Percentiles rank a stretch among this genome's conserved stretches.
These are phyloP conservation scores for Euplexia lucipara DNA, from an alignment of 2,888 invertebrate species.

Conservation along the genomic window DNA sequence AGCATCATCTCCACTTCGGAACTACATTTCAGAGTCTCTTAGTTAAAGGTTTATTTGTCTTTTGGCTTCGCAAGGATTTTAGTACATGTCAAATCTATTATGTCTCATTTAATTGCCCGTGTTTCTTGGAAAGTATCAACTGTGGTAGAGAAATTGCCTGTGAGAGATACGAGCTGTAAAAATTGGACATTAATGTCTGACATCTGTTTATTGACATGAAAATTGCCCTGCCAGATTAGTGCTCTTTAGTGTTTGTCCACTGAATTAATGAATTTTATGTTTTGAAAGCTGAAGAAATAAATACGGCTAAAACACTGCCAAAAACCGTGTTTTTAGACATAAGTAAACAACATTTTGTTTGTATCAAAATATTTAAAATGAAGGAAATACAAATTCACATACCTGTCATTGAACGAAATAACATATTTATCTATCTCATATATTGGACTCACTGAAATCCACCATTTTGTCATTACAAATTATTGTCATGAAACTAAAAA, in stretches of 20 bases:
- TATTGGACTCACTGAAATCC: constrained; percentile 12
- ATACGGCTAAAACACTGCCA: constrained; percentile 4
- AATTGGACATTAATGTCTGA: constrained; percentile 76
- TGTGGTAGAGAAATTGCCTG: constrained; percentile 79
- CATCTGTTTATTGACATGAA: constrained; percentile 66
- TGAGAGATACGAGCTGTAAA: constrained; percentile 67
- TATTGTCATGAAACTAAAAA: constrained; percentile 48
- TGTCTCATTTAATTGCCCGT: constrained; percentile 60
- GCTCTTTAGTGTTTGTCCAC: constrained; percentile 19
- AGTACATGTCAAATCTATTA: constrained; percentile 69
- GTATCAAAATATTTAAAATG: not conserved
- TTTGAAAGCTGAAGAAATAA: constrained; percentile 24
- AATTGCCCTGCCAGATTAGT: constrained; percentile 48
- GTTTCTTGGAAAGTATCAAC: constrained; percentile 75
- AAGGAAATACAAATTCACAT: not conserved
- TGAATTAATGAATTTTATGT: constrained; percentile 31
- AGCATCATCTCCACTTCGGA: constrained; percentile 82
- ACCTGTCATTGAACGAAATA: not conserved
- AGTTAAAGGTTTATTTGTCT: constrained; percentile 61
- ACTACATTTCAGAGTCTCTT: constrained; percentile 63
- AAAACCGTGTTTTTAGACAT: not conserved
- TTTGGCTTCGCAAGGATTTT: constrained; percentile 60
- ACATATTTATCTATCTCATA: constrained; percentile 7
- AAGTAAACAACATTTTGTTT: not conserved
- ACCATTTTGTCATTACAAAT: constrained; percentile 45